phyloP scores from a whole-genome alignment of 1,140 invertebrate species.

The Zaprionus camerounensis region DNA sequence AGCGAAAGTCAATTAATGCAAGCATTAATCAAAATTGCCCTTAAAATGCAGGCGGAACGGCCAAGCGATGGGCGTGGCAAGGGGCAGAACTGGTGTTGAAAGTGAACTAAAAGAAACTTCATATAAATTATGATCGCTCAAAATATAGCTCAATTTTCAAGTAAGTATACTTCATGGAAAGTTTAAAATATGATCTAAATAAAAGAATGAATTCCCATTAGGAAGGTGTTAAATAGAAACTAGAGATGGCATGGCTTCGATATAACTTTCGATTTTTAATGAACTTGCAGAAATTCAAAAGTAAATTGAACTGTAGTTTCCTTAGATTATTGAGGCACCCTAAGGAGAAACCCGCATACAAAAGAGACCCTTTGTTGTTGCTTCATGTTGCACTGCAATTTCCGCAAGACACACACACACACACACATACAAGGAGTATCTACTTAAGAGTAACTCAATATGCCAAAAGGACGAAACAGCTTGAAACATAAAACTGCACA shows the following conservation, averaged over 20 bases:
- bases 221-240: neutral
- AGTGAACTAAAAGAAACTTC: neutral
- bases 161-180: neutral
- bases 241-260: too few relatives aligned
- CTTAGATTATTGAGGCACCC: neutral
- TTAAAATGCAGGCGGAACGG: conserved; percentile 40
- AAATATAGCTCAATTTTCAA: neutral
- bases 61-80: conserved; percentile 12
- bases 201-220: neutral
- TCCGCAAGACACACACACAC: conserved; percentile 26
- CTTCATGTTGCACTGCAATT: conserved; percentile 46
- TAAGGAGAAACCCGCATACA: neutral
- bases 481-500: conserved; percentile 64
- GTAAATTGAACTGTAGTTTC: neutral
- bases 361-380: neutral
- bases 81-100: neutral
- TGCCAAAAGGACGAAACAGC: conserved; percentile 56
- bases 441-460: conserved; percentile 59
- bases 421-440: conserved; percentile 12
- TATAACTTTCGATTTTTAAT: too few relatives aligned
- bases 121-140: neutral
- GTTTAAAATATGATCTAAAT: neutral
- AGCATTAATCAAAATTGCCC: conserved; percentile 72
- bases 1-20: conserved; percentile 81
- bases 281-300: neutral